Conservation (phyloP, 2,797 vertebrate genomes). For the Gymnopithys bicolor region DNA sequence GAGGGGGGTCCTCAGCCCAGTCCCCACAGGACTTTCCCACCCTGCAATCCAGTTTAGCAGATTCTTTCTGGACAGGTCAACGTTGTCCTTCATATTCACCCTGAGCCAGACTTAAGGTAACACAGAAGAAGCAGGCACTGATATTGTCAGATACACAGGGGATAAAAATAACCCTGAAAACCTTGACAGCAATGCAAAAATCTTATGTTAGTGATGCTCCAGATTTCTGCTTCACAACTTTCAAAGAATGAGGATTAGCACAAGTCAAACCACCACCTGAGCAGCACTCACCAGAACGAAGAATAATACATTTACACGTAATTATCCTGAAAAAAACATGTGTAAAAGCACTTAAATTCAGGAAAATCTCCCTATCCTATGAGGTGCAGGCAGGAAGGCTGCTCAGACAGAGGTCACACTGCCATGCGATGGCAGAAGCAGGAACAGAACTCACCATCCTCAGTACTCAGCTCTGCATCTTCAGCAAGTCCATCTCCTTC, state of each 20-base stretch:
- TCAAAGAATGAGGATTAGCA: background rate
- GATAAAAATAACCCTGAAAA: background rate
- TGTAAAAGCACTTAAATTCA: background rate
- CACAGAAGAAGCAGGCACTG: accelerated
- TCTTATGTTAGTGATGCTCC: accelerated
- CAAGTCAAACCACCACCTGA: background rate
- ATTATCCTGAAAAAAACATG: background rate
- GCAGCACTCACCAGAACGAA: background rate
- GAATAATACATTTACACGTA: accelerated
- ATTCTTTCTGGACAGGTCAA: background rate
- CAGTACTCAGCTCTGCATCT: background rate
- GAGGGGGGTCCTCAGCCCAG: background rate
- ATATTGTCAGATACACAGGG: background rate
- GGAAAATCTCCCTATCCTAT: background rate
- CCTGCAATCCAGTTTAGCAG: background rate
- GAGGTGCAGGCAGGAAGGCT: background rate
- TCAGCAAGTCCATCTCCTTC: background rate
- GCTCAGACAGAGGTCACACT: background rate
- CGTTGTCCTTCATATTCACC: background rate
- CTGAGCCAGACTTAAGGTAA: background rate
- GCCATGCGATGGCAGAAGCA: background rate
- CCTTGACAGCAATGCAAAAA: background rate
- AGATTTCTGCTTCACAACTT: background rate
- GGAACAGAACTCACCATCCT: background rate
- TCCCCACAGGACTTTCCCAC: background rate